phyloP scores from a whole-genome alignment of 2,888 invertebrate genomes.

The Torymus auratus region DNA sequence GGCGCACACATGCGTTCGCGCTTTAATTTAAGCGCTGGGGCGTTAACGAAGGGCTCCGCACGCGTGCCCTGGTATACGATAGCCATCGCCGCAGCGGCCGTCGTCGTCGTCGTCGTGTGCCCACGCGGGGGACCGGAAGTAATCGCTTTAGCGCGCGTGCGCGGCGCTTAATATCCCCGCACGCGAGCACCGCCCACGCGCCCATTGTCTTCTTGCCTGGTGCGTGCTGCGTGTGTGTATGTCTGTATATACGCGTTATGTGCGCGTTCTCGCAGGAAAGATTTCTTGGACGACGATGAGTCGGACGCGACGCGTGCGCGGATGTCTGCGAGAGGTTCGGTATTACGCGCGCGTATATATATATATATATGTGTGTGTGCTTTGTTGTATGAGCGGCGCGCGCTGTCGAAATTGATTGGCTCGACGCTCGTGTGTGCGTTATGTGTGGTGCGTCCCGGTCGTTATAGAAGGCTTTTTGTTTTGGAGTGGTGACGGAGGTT shows the following conservation, averaged over 20 bases:
- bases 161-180: slow-evolving; percentile 67
- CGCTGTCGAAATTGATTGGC: slow-evolving; percentile 22
- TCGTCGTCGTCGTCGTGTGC: slow-evolving; percentile 36
- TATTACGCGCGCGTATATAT: too few species aligned
- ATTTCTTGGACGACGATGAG: not conserved
- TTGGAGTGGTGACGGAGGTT: too few species aligned
- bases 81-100: slow-evolving; percentile 30
- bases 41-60: slow-evolving; percentile 33
- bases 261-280: too few species aligned
- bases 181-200: slow-evolving; percentile 73
- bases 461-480: not conserved
- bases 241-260: too few species aligned
- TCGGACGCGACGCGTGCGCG: not conserved
- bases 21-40: not conserved
- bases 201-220: slow-evolving; percentile 72
- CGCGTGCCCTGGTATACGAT: slow-evolving; percentile 17
- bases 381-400: not conserved
- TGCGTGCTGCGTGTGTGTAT: slow-evolving; percentile 40
- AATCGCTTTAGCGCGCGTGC: slow-evolving; percentile 69
- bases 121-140: slow-evolving; percentile 67
- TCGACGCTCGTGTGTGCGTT: not conserved
- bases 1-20: not conserved
- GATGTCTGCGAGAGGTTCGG: too few species aligned
- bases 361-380: too few species aligned
- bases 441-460: not conserved